Base-by-base conservation (phyloP, 2,797 vertebrate species). In the Miichthys miiuy region DNA sequence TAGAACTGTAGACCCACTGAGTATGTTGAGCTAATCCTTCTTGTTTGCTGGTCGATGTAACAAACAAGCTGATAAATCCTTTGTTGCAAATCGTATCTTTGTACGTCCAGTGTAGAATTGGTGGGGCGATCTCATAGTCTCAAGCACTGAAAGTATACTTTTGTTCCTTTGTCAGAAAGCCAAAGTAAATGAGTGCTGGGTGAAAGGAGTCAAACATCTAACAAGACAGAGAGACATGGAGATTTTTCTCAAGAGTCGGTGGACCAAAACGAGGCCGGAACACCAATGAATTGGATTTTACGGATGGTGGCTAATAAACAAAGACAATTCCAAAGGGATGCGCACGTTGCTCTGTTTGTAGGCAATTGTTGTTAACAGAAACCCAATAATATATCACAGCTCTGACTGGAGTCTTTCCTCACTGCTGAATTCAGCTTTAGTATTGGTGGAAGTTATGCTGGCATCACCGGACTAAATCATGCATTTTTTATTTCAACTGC, bases 311-410 rank as follows among this genome's bases (percentile, higher is more conserved):
- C 52, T 23, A 17, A 47, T 20, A 47, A 72, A 51, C 18, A 68
- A 58, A 71, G 14, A 12, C 16, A 14, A 25, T 20, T 38, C 68
- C 63, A 67, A 9, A 1, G 4, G 55, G 62, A 38, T 34, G 16
- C 20, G 3, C 3, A 25, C 9, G 7, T 38, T 51, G 41, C 27
- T 69, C 38, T 60, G 41, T 80, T 58, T 81, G 9, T 67, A 46
- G 27, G 21, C 0, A 69, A 56, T 47, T 65, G 55, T 38, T 0
- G 2, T 64, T 62, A 71, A 14, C 47, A 48, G 47, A 10, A 55
- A 71, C 63, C 12, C 34, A 62, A 23, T 74, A 65, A 52, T 30
- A 69, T 2, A 5, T n/a, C 60, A 60, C 61, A 79, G 63, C 62
- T 67, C 25, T 52, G 23, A 34, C 30, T 48, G 27, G 12, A 50